phyloP scores from a whole-genome alignment of 1,140 invertebrate species.

The Leptopilina clavipes region DNA sequence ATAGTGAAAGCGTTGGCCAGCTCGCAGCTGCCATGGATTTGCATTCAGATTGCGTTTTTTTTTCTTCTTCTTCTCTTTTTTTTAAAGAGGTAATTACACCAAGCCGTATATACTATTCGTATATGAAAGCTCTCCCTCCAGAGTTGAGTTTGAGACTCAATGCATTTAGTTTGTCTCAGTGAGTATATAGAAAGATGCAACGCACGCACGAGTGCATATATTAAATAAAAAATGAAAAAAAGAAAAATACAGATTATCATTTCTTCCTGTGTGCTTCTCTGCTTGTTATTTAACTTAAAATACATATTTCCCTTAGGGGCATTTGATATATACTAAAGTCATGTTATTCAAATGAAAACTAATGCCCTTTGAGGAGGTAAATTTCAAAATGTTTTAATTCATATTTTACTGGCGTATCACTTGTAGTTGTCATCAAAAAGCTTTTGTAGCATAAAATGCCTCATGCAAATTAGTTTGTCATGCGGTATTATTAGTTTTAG shows the following conservation, averaged over 20 bases:
- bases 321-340: background rate
- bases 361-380: background rate
- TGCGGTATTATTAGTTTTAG: too few relatives aligned
- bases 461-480: too few relatives aligned
- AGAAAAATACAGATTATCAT: background rate
- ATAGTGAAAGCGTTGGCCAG: slow-evolving; percentile 63
- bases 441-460: too few relatives aligned
- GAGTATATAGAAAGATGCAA: background rate
- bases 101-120: slow-evolving; percentile 32
- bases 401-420: background rate
- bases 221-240: background rate
- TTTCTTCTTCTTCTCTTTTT: slow-evolving; percentile 7
- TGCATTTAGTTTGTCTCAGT: slow-evolving; percentile 33
- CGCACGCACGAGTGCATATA: background rate
- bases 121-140: background rate
- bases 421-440: too few relatives aligned
- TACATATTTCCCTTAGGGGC: background rate
- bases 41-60: slow-evolving; percentile 69
- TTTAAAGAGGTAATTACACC: slow-evolving; percentile 62
- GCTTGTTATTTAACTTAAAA: background rate
- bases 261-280: background rate
- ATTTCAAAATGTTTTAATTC: background rate
- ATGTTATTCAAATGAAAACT: background rate
- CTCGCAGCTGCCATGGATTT: slow-evolving; percentile 68
- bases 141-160: slow-evolving; percentile 32